These are phyloP conservation scores for Bradypodion ventrale DNA, from an alignment of 2,797 vertebrate genomes.

Conservation along the genomic window DNA sequence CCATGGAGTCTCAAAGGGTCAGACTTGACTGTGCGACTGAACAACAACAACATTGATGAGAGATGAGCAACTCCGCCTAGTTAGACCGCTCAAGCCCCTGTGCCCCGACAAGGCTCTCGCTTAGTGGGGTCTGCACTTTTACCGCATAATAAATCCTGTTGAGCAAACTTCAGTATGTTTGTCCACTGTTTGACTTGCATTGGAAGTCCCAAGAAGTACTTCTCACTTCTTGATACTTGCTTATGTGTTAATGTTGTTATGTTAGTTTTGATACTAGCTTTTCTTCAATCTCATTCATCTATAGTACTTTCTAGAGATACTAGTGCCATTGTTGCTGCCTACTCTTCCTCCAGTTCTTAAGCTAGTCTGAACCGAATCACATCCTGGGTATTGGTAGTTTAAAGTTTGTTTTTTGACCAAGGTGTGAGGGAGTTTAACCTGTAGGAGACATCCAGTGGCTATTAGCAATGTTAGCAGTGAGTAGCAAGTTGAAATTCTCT, in stretches of 20 bases:
- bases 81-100: too few species aligned
- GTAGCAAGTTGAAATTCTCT: constrained; percentile 44
- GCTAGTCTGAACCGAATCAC: background rate
- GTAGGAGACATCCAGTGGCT: constrained; percentile 55
- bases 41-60: too few species aligned
- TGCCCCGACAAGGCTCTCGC: too few species aligned
- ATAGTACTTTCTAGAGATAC: background rate
- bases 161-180: background rate
- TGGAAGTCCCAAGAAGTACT: background rate
- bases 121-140: background rate
- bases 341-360: background rate
- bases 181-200: background rate
- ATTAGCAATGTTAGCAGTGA: constrained; percentile 42
- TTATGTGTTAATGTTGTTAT: background rate
- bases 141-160: background rate
- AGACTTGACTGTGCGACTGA: too few species aligned
- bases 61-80: too few species aligned
- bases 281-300: background rate
- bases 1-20: too few species aligned
- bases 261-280: background rate
- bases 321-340: background rate
- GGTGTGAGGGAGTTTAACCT: constrained; percentile 19
- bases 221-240: background rate
- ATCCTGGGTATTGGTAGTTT: background rate
- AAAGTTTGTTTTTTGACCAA: constrained; percentile 29